These are phyloP conservation scores for Thymelicus lineola DNA, from an alignment of 2,888 invertebrate species.

Conservation along the genomic window DNA sequence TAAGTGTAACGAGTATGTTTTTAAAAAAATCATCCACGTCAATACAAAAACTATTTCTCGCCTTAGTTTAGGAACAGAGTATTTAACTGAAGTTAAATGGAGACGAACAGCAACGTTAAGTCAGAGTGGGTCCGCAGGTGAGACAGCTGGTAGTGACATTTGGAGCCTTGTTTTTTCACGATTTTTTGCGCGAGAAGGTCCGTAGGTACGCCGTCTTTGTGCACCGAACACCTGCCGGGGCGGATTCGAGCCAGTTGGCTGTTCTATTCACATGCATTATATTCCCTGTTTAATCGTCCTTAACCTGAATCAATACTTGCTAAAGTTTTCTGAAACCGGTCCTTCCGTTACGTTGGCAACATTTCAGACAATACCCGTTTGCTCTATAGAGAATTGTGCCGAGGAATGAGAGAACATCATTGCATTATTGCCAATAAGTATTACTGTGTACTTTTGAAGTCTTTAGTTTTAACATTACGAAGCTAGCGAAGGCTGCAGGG, in stretches of 20 bases:
- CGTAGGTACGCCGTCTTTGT: constrained; percentile 64
- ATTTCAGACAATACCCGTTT: constrained; percentile 8
- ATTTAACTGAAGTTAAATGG: constrained; percentile 45
- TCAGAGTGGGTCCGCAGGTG: constrained; percentile 54
- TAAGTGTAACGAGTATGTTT: neutral
- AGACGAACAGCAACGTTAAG: constrained; percentile 14
- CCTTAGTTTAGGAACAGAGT: constrained; percentile 15
- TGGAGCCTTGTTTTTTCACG: constrained; percentile 62
- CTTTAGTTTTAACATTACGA: too few species aligned
- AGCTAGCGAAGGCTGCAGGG: neutral
- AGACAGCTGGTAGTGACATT: constrained; percentile 79
- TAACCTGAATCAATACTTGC: constrained; percentile 20
- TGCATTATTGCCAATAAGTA: neutral
- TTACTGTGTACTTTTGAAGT: neutral
- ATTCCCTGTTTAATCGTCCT: constrained; percentile 28
- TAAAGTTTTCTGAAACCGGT: constrained; percentile 13
- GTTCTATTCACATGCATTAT: constrained; percentile 51
- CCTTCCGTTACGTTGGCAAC: constrained; percentile 1
- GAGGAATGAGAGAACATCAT: neutral
- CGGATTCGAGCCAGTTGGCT: constrained; percentile 54
- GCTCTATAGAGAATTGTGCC: neutral
- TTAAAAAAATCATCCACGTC: constrained; percentile 8
- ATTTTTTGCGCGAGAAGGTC: constrained; percentile 64
- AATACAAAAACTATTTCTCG: neutral
- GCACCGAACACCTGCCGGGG: constrained; percentile 70